A percentile compares a stretch with the other conserved stretches of the same genome.
Evolutionary conservation across 2,113 vertebrate species (phyloP).

Genomic region (Hystrix brachyura): DNA sequence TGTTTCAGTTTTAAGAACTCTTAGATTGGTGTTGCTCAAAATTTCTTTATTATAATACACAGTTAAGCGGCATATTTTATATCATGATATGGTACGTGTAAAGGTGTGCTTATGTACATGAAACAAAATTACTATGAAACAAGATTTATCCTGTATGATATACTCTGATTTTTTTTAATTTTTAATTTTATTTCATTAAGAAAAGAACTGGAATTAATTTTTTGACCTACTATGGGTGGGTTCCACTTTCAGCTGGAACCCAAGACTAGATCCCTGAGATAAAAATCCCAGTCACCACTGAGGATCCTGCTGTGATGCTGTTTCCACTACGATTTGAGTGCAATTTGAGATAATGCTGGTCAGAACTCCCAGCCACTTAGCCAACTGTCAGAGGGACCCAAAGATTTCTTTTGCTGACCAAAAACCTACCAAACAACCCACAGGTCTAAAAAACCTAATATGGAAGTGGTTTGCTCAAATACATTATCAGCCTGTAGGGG

Average conservation of each 20-base stretch:
- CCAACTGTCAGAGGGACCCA: background rate
- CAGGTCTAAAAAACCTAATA: background rate
- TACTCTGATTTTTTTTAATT: slow-evolving; percentile 23
- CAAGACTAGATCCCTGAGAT: background rate
- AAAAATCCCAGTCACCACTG: background rate
- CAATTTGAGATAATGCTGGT: background rate
- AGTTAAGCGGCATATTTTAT: background rate
- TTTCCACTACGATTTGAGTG: background rate
- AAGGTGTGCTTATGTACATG: background rate
- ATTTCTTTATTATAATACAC: background rate
- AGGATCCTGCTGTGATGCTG: background rate
- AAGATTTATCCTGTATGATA: background rate
- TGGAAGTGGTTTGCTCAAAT: background rate
- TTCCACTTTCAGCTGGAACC: background rate
- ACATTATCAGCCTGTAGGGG: background rate
- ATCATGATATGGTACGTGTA: background rate
- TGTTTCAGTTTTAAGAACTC: background rate
- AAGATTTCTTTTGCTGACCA: background rate
- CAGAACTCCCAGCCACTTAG: background rate
- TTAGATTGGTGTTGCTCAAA: slow-evolving; percentile 18
- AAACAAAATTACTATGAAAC: slow-evolving; percentile 52
- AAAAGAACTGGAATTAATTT: background rate
- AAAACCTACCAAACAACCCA: background rate
- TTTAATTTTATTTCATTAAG: slow-evolving; percentile 42
- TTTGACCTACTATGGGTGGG: background rate